Conservation (phyloP, 2,888 invertebrate species). For the Agrochola lota region DNA sequence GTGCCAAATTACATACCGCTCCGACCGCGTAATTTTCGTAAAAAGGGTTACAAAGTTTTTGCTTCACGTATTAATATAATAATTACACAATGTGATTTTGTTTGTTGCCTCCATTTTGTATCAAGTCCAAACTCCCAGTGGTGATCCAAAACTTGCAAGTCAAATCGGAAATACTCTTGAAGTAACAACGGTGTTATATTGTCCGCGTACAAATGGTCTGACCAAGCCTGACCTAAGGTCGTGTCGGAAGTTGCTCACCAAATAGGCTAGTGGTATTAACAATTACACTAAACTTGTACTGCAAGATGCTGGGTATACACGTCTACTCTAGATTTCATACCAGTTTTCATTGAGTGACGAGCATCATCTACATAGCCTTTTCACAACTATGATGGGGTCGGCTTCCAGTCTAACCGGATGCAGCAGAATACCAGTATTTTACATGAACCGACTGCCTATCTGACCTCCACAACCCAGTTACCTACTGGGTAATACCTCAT, state of each 20-base stretch:
- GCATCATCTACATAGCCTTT: no score
- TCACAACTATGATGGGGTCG: no score
- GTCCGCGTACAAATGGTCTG: conserved; percentile 31
- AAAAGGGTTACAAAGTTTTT: no score
- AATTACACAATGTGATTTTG: neutral
- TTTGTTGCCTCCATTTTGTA: neutral
- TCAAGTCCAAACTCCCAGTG: conserved; percentile 31
- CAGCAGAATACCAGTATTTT: no score
- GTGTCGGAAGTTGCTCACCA: conserved; percentile 41
- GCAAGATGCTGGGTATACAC: neutral
- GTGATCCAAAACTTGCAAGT: conserved; percentile 61
- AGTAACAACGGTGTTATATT: conserved; percentile 52
- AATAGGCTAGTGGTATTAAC: conserved; percentile 43
- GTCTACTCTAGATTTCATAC: conserved; percentile 25
- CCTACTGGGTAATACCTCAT: no score
- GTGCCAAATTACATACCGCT: no score
- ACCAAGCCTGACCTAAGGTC: conserved; percentile 47
- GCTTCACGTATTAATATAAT: no score
- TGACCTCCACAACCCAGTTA: no score
- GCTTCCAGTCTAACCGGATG: no score
- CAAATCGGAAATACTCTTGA: conserved; percentile 63
- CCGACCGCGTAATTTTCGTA: no score
- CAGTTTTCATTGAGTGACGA: neutral
- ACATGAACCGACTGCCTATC: no score
- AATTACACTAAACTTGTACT: conserved; percentile 5